A percentile compares a stretch with the other conserved stretches of the same genome.
Evolutionary conservation across 2,888 invertebrate genomes (phyloP).

Genomic region (Phortica okadai): DNA sequence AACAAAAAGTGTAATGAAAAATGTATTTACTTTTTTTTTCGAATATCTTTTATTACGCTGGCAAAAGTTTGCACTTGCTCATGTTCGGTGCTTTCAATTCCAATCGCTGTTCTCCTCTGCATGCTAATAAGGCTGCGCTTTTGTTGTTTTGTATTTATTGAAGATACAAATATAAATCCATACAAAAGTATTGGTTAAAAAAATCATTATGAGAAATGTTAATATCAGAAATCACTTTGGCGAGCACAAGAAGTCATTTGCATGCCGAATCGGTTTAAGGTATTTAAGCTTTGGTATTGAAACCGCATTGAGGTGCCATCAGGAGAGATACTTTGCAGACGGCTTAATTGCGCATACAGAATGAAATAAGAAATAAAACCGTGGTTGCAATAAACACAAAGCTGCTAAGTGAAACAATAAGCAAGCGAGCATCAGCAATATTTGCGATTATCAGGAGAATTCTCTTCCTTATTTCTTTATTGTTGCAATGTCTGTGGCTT

Average conservation of each 20-base stretch:
- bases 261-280: too few species aligned
- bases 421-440: not conserved
- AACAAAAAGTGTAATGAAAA: not conserved
- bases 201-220: too few species aligned
- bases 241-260: too few species aligned
- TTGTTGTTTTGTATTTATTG: not conserved
- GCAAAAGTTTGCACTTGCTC: slow-evolving; percentile 8
- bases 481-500: not conserved
- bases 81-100: slow-evolving; percentile 18
- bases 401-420: slow-evolving; percentile 54
- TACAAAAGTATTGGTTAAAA: too few species aligned
- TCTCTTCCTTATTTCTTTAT: not conserved
- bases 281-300: too few species aligned
- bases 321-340: too few species aligned
- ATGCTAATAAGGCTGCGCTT: not conserved
- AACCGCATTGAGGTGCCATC: too few species aligned
- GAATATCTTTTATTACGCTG: not conserved
- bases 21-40: not conserved
- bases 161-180: too few species aligned
- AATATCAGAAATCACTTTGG: too few species aligned
- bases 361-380: slow-evolving; percentile 20
- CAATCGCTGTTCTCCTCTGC: slow-evolving; percentile 24
- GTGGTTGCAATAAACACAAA: slow-evolving; percentile 42
- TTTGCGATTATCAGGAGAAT: slow-evolving; percentile 16
- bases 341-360: slow-evolving; percentile 28